Percentiles rank a stretch among this genome's conserved stretches.
Evolutionary conservation across 1,140 invertebrate species (phyloP).

Genomic region (Euschistus heros): DNA sequence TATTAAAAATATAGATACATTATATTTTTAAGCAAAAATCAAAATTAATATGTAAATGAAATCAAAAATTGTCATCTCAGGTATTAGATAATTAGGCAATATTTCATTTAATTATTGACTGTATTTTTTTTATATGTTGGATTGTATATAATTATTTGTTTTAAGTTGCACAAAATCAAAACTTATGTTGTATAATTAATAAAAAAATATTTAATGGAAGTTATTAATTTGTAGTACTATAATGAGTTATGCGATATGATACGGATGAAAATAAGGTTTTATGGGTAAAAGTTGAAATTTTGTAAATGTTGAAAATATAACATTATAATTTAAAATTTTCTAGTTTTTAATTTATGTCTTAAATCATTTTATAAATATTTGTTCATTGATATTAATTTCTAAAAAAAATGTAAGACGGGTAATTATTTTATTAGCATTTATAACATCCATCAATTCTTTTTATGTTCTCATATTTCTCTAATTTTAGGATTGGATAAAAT

Average conservation of each 20-base stretch:
- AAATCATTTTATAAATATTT: too few species aligned
- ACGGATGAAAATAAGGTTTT: neutral
- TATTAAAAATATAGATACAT: too few species aligned
- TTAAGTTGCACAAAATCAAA: slow-evolving; percentile 28
- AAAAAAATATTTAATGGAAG: slow-evolving; percentile 26
- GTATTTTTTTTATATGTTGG: slow-evolving; percentile 5
- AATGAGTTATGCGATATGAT: slow-evolving; percentile 19
- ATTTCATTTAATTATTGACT: slow-evolving; percentile 9
- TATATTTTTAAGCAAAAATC: slow-evolving; percentile 6
- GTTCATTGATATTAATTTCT: too few species aligned
- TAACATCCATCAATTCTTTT: too few species aligned
- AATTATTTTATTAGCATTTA: too few species aligned
- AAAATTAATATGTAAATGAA: slow-evolving; percentile 3
- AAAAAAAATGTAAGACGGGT: too few species aligned
- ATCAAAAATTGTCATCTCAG: slow-evolving; percentile 19
- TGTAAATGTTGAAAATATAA: too few species aligned
- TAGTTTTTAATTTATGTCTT: neutral
- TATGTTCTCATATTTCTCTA: too few species aligned
- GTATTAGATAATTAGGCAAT: slow-evolving; percentile 13
- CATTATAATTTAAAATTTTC: neutral
- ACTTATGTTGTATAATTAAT: slow-evolving; percentile 25
- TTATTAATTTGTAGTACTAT: slow-evolving; percentile 26
- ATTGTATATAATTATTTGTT: slow-evolving; percentile 21
- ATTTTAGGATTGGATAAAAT: too few species aligned
- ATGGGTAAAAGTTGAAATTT: neutral